Evolutionary conservation across 2,113 vertebrate genomes (phyloP).

Genomic region (Oceanites oceanicus): DNA sequence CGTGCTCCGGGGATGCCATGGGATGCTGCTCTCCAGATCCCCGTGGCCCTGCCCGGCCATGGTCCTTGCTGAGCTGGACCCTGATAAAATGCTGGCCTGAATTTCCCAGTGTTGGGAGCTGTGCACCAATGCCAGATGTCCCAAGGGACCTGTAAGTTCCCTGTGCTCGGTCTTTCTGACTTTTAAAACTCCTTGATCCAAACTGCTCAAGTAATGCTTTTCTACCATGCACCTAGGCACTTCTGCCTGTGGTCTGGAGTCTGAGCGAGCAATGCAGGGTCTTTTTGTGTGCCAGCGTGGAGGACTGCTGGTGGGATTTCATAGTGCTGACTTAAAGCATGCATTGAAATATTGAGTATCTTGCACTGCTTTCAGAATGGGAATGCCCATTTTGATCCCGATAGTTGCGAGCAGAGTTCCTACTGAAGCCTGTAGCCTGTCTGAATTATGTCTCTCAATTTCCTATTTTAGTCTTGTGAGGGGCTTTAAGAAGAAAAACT

Average conservation of each 20-base stretch:
- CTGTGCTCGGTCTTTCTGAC: neutral
- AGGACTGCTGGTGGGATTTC: neutral
- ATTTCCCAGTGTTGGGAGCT: neutral
- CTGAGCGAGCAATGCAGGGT: rapidly evolving
- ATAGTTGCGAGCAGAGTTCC: neutral
- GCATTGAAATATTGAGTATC: rapidly evolving
- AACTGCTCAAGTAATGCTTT: neutral
- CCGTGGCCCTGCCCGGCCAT: rapidly evolving
- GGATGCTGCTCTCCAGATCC: neutral
- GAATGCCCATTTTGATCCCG: neutral
- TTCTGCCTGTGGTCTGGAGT: neutral
- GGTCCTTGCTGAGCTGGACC: neutral
- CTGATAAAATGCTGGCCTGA: neutral
- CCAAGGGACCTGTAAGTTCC: neutral
- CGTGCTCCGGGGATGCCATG: neutral
- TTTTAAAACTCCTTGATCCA: neutral
- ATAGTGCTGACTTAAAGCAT: neutral
- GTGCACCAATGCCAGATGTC: neutral
- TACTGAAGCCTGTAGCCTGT: neutral
- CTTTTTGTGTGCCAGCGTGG: neutral
- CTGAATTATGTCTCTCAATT: neutral
- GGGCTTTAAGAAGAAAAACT: neutral
- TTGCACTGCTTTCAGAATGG: neutral
- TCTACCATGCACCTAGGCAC: neutral
- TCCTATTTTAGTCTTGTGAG: neutral